Evolutionary conservation across 2,113 vertebrate genomes (phyloP).

Genomic region (Vimba vimba): DNA sequence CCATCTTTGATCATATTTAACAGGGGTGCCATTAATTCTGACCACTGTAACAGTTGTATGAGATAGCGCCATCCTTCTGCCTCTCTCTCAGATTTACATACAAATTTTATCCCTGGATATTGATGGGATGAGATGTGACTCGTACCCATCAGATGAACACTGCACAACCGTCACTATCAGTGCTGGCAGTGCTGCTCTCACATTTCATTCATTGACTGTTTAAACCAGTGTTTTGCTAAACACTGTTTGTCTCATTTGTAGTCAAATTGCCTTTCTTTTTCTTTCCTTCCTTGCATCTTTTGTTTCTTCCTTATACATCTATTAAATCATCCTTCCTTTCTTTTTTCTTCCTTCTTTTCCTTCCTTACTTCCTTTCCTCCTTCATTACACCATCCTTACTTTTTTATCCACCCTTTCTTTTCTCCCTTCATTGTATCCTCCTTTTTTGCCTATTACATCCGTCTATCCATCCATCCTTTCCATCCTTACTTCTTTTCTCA

Average conservation of each 20-base stretch:
- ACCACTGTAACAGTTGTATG: too few relatives aligned
- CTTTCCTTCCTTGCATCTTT: not conserved
- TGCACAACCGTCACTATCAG: constrained; percentile 22
- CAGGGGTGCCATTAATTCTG: too few relatives aligned
- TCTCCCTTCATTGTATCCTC: not conserved
- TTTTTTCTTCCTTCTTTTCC: not conserved
- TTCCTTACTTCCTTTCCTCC: not conserved
- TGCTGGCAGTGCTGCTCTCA: not conserved
- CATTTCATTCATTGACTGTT: not conserved
- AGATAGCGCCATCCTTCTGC: too few relatives aligned
- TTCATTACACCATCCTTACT: not conserved
- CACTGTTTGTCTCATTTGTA: not conserved
- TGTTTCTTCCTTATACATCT: not conserved
- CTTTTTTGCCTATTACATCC: not conserved
- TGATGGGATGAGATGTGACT: constrained; percentile 32
- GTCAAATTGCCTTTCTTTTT: not conserved
- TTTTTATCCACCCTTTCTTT: not conserved
- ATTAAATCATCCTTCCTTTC: not conserved
- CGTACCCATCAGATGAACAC: constrained; percentile 8
- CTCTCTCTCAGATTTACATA: too few relatives aligned
- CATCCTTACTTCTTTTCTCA: not conserved
- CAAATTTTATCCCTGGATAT: too few relatives aligned
- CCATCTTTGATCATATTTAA: too few relatives aligned
- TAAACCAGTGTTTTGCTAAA: not conserved
- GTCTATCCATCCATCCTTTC: not conserved